Evolutionary conservation across 1,140 invertebrate genomes (phyloP), one percentile per base, ranked within the genome.

Genomic region (Drosophila jambulina): DNA sequence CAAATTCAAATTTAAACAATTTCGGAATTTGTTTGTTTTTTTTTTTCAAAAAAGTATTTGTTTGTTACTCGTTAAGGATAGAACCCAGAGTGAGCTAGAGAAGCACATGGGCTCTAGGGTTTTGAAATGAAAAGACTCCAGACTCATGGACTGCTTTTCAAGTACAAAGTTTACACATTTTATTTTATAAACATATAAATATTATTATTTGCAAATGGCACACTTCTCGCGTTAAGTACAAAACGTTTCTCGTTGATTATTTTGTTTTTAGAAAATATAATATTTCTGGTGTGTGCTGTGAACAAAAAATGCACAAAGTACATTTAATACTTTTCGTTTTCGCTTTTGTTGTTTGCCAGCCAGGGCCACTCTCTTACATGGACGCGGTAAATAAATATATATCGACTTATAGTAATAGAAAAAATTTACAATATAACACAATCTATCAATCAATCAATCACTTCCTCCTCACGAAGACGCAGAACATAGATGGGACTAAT

Each of bases 291-390:
- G 27, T 58, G 74, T 68, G 72, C 72, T 59, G 59, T 62, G 69
- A 82, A 83, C 34, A 56, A 25, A 61, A 87, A 87, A 88, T 87
- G 83, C 83, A 88, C 80, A 88, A 75, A 88, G 84, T 88, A 83
- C 84, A 84, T 64, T 75, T 88, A 84, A 88, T 88, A 90, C 84
- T 84, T 82, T 69, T 62, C 29, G 54, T 69, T 63, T 45, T 57
- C 19, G 45, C n/a, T 34, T 64, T 54, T 58, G 34, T 42, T 71
- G 13, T 61, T 25, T 36, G 53, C 40, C 45, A 21, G 64, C 83
- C 79, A 69, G 75, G n/a, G 40, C 38, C 43, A 56, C 53, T 36
- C 36, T 36, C 45, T 58, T 57, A 56, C 46, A 68, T 69, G 45
- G 54, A 63, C n/a, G 27, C 10, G 53, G 34, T 81, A 76, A 62